Evolutionary conservation across 2,888 invertebrate genomes (phyloP).

Genomic region (Teleiodes luculella): DNA sequence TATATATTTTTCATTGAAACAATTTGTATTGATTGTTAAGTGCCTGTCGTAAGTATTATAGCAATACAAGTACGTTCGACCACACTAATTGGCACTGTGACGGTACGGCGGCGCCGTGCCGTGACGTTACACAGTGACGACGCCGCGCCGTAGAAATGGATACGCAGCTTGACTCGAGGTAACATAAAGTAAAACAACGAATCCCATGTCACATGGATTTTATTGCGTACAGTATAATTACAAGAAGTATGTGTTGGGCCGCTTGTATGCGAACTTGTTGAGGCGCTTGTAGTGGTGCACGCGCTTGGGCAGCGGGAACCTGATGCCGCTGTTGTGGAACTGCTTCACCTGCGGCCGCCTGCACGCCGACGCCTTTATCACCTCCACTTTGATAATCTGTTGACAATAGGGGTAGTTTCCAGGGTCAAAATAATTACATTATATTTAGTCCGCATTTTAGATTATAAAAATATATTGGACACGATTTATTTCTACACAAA

Average conservation of each 20-base stretch:
- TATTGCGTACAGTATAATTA: conserved; percentile 61
- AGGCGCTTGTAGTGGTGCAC: conserved; percentile 90
- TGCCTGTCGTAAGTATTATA: no score
- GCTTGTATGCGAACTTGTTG: conserved; percentile 90
- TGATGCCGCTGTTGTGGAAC: conserved; percentile 98
- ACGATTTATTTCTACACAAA: no score
- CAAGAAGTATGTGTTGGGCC: conserved; percentile 88
- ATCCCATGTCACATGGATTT: conserved; percentile 53
- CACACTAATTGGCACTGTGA: no score
- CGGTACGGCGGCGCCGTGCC: no score
- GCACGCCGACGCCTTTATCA: conserved; percentile 92
- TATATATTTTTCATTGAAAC: no score
- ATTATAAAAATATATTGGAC: no score
- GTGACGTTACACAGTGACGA: no score
- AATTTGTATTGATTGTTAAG: no score
- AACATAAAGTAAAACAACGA: conserved; percentile 17
- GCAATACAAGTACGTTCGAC: no score
- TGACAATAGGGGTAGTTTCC: conserved; percentile 24
- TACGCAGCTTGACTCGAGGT: no score
- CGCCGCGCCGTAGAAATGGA: no score
- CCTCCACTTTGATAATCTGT: conserved; percentile 97
- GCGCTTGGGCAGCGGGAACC: conserved; percentile 97
- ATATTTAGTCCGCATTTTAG: neutral
- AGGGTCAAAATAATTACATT: neutral
- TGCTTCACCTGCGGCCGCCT: conserved; percentile 97